Percentiles rank a stretch among this genome's conserved stretches.
Conservation (phyloP, 2,888 invertebrate genomes). For the Leptinotarsa haldemani region DNA sequence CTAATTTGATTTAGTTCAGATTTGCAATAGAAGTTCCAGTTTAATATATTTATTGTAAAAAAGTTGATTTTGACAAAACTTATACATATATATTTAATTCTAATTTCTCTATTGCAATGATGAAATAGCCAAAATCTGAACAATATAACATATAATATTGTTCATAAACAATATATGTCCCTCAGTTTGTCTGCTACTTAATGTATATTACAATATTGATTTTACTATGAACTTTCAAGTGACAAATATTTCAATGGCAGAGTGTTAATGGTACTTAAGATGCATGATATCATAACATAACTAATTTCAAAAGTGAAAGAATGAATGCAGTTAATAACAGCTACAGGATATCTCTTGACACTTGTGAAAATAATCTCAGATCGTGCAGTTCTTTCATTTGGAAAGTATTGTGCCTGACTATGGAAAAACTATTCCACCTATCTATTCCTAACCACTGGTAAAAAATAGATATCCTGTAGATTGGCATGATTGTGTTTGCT, state of each 20-base stretch:
- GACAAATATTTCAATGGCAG: background rate
- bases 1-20: background rate
- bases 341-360: constrained; percentile 14
- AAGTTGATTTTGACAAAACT: too few species aligned
- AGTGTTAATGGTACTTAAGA: constrained; percentile 20
- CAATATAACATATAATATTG: too few species aligned
- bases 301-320: constrained; percentile 10
- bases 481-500: constrained; percentile 16
- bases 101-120: too few species aligned
- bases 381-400: background rate
- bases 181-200: too few species aligned
- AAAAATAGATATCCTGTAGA: constrained; percentile 12
- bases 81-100: too few species aligned
- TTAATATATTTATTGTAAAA: too few species aligned
- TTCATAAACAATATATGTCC: background rate
- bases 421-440: constrained; percentile 11
- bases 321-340: constrained; percentile 3
- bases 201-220: too few species aligned
- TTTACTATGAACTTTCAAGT: background rate
- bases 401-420: constrained; percentile 4
- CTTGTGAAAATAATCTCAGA: constrained; percentile 10
- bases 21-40: background rate
- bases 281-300: background rate
- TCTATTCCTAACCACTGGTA: constrained; percentile 16
- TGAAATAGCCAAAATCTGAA: constrained; percentile 4